Evolutionary conservation across 1,140 invertebrate species (phyloP).

Genomic region (Calephelis nemesis): DNA sequence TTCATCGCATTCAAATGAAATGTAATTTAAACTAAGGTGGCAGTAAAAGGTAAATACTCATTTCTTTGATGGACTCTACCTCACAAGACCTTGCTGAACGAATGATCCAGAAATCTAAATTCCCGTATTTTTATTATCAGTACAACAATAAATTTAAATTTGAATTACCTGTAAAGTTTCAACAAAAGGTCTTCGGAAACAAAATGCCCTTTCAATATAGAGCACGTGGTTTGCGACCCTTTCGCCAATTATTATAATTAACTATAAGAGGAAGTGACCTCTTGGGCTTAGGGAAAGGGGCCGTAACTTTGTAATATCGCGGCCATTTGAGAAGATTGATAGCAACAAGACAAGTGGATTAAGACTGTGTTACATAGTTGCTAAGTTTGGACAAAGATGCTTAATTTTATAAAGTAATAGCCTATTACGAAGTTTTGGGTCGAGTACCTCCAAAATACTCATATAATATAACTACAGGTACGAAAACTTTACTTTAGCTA

Average conservation of each 20-base stretch:
- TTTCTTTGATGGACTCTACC: too few relatives aligned
- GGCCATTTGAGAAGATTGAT: slow-evolving; percentile 71
- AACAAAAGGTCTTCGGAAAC: slow-evolving; percentile 39
- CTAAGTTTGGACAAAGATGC: slow-evolving; percentile 39
- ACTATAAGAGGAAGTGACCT: slow-evolving; percentile 74
- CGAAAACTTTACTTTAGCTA: not conserved
- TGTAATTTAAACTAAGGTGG: too few relatives aligned
- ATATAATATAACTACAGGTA: slow-evolving; percentile 1
- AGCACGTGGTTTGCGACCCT: slow-evolving; percentile 52
- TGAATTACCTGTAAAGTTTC: slow-evolving; percentile 30
- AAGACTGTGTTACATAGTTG: slow-evolving; percentile 54
- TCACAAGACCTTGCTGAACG: too few relatives aligned
- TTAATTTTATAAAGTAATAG: slow-evolving; percentile 32
- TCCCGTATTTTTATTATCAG: too few relatives aligned
- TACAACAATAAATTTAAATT: slow-evolving; percentile 21
- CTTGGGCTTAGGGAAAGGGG: slow-evolving; percentile 51
- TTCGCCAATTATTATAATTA: slow-evolving; percentile 75
- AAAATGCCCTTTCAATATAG: slow-evolving; percentile 59
- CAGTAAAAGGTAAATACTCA: too few relatives aligned
- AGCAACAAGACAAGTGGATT: slow-evolving; percentile 67
- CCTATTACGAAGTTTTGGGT: slow-evolving; percentile 23
- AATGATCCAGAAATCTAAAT: too few relatives aligned
- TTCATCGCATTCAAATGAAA: too few relatives aligned
- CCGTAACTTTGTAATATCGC: slow-evolving; percentile 56
- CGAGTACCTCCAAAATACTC: slow-evolving; percentile 4